A percentile compares a stretch with the other conserved stretches of the same genome.
phyloP scores from a whole-genome alignment of 2,888 invertebrate genomes.

The Pandemis corylana region DNA sequence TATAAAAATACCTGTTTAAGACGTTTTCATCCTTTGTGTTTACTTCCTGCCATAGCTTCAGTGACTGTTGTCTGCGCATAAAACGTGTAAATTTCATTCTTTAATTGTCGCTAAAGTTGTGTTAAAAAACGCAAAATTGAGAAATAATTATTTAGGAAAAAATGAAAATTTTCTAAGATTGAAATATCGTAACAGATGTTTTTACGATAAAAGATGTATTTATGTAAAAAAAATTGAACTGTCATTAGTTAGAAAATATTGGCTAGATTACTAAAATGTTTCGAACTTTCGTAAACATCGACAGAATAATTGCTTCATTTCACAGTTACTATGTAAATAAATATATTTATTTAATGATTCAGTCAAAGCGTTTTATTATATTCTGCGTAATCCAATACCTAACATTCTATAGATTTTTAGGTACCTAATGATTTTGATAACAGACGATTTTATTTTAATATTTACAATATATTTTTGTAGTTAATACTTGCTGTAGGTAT shows the following conservation, averaged over 20 bases:
- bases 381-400: neutral
- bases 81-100: constrained; percentile 44
- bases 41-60: constrained; percentile 69
- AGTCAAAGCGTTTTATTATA: constrained; percentile 62
- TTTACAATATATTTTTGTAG: too few relatives aligned
- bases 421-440: too few relatives aligned
- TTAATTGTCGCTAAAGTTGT: constrained; percentile 45
- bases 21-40: constrained; percentile 58
- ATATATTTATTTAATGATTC: constrained; percentile 84
- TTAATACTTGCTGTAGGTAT: too few relatives aligned
- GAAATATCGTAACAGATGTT: constrained; percentile 66
- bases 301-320: constrained; percentile 75
- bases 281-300: constrained; percentile 72
- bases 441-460: too few relatives aligned
- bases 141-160: constrained; percentile 46
- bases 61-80: constrained; percentile 66
- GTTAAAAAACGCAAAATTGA: constrained; percentile 37
- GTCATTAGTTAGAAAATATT: constrained; percentile 51
- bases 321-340: constrained; percentile 82
- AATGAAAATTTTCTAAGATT: constrained; percentile 62
- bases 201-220: constrained; percentile 76
- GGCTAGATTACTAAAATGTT: constrained; percentile 59
- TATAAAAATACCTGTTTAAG: constrained; percentile 57
- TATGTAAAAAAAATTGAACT: constrained; percentile 71
- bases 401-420: too few relatives aligned